phyloP scores from a whole-genome alignment of 2,888 invertebrate genomes.

The Smittia aterrima region DNA sequence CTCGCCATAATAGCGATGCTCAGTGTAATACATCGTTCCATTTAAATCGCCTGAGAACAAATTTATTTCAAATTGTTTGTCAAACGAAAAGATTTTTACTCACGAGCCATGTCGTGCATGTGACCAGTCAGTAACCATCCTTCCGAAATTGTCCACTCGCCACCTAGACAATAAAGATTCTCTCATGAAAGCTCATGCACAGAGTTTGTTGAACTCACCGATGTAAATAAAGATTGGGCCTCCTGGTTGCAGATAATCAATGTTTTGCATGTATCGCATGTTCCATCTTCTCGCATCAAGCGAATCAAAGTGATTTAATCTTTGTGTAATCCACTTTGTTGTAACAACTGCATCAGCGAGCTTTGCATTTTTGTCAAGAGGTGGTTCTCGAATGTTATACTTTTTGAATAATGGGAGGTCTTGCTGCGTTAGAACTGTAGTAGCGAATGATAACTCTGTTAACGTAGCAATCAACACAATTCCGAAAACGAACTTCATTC shows the following conservation, averaged over 20 bases:
- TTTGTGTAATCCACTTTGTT: slow-evolving; percentile 56
- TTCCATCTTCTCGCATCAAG: slow-evolving; percentile 57
- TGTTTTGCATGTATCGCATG: slow-evolving; percentile 60
- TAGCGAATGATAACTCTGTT: no score
- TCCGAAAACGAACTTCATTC: no score
- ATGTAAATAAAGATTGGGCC: slow-evolving; percentile 62
- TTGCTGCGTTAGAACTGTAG: no score
- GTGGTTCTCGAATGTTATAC: not conserved
- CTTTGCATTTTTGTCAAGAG: not conserved
- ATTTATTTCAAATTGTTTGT: no score
- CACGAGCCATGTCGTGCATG: slow-evolving; percentile 61
- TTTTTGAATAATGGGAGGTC: no score
- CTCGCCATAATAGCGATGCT: slow-evolving; percentile 79
- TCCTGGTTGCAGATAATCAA: slow-evolving; percentile 53
- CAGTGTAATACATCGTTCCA: slow-evolving; percentile 70
- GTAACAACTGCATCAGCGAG: not conserved
- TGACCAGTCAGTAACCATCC: slow-evolving; percentile 61
- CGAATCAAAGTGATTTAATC: slow-evolving; percentile 60
- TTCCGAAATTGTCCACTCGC: slow-evolving; percentile 67
- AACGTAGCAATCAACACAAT: no score
- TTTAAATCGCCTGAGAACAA: no score
- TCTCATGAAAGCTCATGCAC: no score
- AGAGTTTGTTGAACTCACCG: not conserved
- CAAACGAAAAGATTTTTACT: no score
- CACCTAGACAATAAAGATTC: no score